phyloP scores from a whole-genome alignment of 2,888 invertebrate genomes.

The Xestia sexstrigata region DNA sequence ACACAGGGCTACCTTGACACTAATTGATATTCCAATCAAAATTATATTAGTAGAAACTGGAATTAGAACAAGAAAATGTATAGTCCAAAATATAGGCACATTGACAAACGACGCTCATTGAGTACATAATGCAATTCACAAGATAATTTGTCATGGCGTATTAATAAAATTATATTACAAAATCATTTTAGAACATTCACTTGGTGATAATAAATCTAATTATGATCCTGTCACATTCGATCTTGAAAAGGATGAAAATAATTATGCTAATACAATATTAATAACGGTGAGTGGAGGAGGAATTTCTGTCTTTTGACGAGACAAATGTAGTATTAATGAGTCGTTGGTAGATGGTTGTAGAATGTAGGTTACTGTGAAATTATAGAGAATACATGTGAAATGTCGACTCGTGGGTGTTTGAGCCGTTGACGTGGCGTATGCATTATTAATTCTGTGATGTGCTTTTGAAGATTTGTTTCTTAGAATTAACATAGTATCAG shows the following conservation, averaged over 20 bases:
- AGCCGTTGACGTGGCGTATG: conserved; percentile 16
- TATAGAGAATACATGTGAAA: conserved; percentile 63
- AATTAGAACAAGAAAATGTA: conserved; percentile 22
- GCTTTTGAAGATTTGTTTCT: conserved; percentile 22
- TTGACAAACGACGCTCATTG: conserved; percentile 47
- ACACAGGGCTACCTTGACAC: conserved; percentile 39
- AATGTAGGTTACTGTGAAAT: conserved; percentile 60
- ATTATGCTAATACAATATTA: conserved; percentile 85
- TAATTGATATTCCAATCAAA: conserved; percentile 51
- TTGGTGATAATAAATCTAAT: conserved; percentile 77
- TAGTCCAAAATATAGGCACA: conserved; percentile 21
- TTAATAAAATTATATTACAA: conserved; percentile 64
- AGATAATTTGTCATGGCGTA: conserved; percentile 58
- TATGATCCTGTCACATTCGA: conserved; percentile 77
- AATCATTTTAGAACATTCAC: conserved; percentile 69
- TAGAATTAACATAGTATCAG: background rate
- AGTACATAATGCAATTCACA: conserved; percentile 53
- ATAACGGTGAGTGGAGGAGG: conserved; percentile 84
- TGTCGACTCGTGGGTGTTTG: conserved; percentile 13
- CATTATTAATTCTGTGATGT: conserved; percentile 42
- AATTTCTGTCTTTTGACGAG: conserved; percentile 85
- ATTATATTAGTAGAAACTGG: conserved; percentile 34
- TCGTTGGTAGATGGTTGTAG: conserved; percentile 69
- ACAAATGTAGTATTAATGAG: conserved; percentile 89
- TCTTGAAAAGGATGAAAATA: conserved; percentile 80